Evolutionary conservation across 2,797 vertebrate genomes (phyloP).

Genomic region (Decapterus maruadsi): DNA sequence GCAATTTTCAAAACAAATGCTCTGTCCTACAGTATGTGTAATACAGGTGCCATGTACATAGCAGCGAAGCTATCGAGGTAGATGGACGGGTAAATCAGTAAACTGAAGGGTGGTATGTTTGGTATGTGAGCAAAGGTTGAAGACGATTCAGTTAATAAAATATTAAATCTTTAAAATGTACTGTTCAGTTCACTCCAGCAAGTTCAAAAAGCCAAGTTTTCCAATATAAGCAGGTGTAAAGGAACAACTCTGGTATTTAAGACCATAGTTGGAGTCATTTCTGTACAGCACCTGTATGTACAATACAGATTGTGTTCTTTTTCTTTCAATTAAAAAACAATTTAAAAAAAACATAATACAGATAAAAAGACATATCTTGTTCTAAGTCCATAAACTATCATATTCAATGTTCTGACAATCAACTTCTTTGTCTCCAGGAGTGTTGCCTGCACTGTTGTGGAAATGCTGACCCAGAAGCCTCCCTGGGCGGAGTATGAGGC

Average conservation of each 20-base stretch:
- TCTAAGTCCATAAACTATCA: not conserved
- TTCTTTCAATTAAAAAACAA: no score
- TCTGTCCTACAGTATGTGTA: not conserved
- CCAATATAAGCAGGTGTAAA: not conserved
- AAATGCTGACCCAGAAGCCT: constrained; percentile 95
- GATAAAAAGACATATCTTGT: no score
- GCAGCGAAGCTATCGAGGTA: no score
- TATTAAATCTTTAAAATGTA: not conserved
- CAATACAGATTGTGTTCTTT: no score
- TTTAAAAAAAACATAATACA: no score
- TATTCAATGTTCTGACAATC: not conserved
- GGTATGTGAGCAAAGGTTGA: not conserved
- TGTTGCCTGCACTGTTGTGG: constrained; percentile 94
- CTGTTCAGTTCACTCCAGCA: no score
- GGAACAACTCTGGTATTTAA: constrained; percentile 6
- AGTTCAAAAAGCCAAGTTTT: not conserved
- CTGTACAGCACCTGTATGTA: no score
- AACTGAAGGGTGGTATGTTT: no score
- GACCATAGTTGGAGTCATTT: no score
- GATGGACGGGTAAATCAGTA: not conserved
- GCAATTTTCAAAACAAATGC: not conserved
- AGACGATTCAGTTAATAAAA: not conserved
- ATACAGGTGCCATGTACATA: not conserved
- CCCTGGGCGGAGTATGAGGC: constrained; percentile 95
- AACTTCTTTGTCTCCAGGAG: constrained; percentile 83